Evolutionary conservation across 2,888 invertebrate genomes (phyloP), one percentile per base, ranked within the genome.

Genomic region (Cremastinae sp.): DNA sequence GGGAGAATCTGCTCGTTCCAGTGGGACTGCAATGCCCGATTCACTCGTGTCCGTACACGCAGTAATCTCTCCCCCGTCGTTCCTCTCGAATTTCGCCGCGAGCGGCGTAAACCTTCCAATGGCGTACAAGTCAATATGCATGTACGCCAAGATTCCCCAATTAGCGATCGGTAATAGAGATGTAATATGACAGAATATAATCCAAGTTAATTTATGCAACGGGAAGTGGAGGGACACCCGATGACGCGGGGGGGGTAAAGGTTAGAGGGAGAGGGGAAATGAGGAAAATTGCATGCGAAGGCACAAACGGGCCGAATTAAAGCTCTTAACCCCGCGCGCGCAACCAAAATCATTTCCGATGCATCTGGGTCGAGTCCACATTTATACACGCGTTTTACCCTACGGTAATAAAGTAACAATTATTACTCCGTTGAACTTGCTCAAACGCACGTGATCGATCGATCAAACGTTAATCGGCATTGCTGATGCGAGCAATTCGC

Each of bases 151-250:
- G 22, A 28, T 41, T 58, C 22, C 41, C 72, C 65, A 72, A 72
- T 72, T 72, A 65, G 72, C 12, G 43, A 65, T 72, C 22, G 59
- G 65, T 72, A 65, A 65, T 72, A 45, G 58, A 65, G 49, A 72
- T 59, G 51, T 72, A 65, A 65, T 72, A 59, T 65, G 58, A 14
- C 18, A 16, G 28, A 35, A 8, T 43, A 41, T 28, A 59, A 28
- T 18, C 49, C 51, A 18, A 35, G 55, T 37, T 2, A 55, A 55
- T 58, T 65, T 28, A 43, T 53, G 53, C 37, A 16, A 18, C 4
- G 18, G 9, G 10, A 16, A 10, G n/a, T n/a, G n/a, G n/a, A n/a
- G n/a, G n/a, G n/a, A n/a, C n/a, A n/a, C n/a, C n/a, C n/a, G n/a
- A n/a, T n/a, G n/a, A n/a, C 4, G 12, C n/a, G 12, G 4, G 12